Conservation (phyloP, 2,797 vertebrate genomes). For the Poecilia gillii region DNA sequence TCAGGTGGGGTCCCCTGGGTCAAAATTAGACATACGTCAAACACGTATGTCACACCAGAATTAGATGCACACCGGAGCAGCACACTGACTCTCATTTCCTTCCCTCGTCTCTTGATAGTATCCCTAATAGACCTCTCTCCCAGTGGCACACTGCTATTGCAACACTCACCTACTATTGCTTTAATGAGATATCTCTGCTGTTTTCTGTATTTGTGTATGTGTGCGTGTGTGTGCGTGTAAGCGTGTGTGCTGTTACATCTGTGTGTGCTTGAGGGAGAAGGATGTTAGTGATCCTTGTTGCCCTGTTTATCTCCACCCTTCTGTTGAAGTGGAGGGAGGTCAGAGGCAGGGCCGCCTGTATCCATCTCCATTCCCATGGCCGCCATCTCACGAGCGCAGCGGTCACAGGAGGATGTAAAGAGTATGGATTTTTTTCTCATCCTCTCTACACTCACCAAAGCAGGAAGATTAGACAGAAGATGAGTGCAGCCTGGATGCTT, state of each 20-base stretch:
- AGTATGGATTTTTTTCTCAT: slow-evolving; percentile 77
- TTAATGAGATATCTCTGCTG: slow-evolving; percentile 75
- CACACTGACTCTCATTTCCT: slow-evolving; percentile 68
- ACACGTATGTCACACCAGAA: slow-evolving; percentile 44
- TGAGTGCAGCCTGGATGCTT: slow-evolving; percentile 71
- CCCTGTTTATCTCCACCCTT: slow-evolving; percentile 78
- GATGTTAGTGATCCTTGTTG: slow-evolving; percentile 76
- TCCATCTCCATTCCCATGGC: slow-evolving; percentile 80
- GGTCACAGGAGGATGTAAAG: slow-evolving; percentile 81
- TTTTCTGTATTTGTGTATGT: slow-evolving; percentile 43
- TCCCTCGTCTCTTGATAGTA: slow-evolving; percentile 71
- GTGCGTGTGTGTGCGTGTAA: slow-evolving; percentile 40
- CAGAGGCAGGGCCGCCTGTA: slow-evolving; percentile 74
- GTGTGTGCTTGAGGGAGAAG: slow-evolving; percentile 67
- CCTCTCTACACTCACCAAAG: slow-evolving; percentile 63
- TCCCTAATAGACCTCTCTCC: slow-evolving; percentile 77
- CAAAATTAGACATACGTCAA: slow-evolving; percentile 65
- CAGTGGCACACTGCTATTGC: slow-evolving; percentile 73
- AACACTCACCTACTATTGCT: slow-evolving; percentile 77
- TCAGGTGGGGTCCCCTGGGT: slow-evolving; percentile 33
- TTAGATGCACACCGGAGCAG: slow-evolving; percentile 50
- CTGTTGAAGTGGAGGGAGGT: slow-evolving; percentile 76
- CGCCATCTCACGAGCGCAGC: slow-evolving; percentile 77
- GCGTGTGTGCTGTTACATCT: slow-evolving; percentile 29
- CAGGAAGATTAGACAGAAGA: slow-evolving; percentile 75